phyloP scores from a whole-genome alignment of 1,140 invertebrate species.

The Penaeus japonicus region DNA sequence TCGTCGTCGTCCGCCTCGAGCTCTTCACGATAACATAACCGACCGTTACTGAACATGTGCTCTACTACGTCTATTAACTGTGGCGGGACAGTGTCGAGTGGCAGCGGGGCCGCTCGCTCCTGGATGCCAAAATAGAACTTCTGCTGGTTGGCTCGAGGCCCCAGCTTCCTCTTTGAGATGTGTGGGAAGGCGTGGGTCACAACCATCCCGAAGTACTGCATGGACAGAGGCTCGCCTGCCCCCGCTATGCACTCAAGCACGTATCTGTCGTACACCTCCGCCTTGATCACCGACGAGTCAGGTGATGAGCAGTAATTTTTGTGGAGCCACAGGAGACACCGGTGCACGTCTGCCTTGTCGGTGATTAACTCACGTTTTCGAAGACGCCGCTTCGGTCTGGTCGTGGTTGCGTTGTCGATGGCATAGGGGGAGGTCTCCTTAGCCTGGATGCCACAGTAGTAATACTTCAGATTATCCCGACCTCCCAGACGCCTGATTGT shows the following conservation, averaged over 20 bases:
- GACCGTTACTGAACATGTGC: constrained; percentile 42
- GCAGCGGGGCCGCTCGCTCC: constrained; percentile 42
- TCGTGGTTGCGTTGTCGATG: constrained; percentile 58
- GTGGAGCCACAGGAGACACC: constrained; percentile 51
- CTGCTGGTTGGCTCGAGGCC: constrained; percentile 52
- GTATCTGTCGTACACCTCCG: constrained; percentile 53
- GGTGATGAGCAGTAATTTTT: constrained; percentile 35
- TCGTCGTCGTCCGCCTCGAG: constrained; percentile 45
- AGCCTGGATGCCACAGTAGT: constrained; percentile 58
- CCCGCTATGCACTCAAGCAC: constrained; percentile 38
- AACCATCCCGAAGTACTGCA: constrained; percentile 52
- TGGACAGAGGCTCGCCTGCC: constrained; percentile 43
- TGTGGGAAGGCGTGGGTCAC: constrained; percentile 47
- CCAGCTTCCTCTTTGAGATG: constrained; percentile 29
- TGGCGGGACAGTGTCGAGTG: constrained; percentile 32
- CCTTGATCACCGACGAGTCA: constrained; percentile 33
- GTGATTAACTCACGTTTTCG: constrained; percentile 51
- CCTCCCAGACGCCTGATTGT: constrained; percentile 56
- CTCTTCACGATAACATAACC: constrained; percentile 32
- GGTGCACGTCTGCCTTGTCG: constrained; percentile 54
- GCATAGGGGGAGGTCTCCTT: constrained; percentile 54
- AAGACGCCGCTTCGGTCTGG: constrained; percentile 54
- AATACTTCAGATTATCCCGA: constrained; percentile 58
- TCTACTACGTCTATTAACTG: constrained; percentile 32
- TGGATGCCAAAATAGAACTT: constrained; percentile 56